Evolutionary conservation across 2,797 vertebrate species (phyloP).

Genomic region (Takifugu ocellatus): DNA sequence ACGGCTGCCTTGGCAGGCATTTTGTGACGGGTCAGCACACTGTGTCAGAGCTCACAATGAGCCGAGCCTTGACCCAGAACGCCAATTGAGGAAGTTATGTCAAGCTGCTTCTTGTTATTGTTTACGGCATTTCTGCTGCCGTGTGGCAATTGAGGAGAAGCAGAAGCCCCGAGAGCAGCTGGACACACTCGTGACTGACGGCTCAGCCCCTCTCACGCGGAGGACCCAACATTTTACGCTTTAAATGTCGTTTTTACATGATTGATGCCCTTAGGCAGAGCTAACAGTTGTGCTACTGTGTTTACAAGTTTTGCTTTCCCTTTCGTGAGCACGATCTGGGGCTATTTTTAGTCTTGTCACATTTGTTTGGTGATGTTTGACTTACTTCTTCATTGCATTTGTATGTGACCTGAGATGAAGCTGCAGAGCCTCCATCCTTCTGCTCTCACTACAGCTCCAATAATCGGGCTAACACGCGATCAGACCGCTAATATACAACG

Average conservation of each 20-base stretch:
- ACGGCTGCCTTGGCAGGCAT: constrained; percentile 19
- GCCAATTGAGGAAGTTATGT: constrained; percentile 44
- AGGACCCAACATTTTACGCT: background rate
- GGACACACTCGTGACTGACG: constrained; percentile 15
- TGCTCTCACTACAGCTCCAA: too few species aligned
- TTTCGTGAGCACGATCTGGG: constrained; percentile 3
- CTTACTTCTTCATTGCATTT: too few species aligned
- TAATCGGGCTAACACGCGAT: too few species aligned
- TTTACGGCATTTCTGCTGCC: constrained; percentile 41
- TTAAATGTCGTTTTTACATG: constrained; percentile 1
- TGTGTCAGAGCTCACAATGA: constrained; percentile 13
- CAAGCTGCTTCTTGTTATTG: constrained; percentile 18
- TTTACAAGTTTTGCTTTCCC: background rate
- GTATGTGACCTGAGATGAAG: too few species aligned
- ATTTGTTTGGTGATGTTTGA: background rate
- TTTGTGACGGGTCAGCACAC: constrained; percentile 16
- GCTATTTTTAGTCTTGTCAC: constrained; percentile 16
- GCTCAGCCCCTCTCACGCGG: constrained; percentile 9
- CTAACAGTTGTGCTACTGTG: background rate
- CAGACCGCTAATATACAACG: too few species aligned
- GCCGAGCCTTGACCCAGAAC: constrained; percentile 6
- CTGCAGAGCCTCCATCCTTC: too few species aligned
- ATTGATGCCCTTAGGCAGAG: background rate
- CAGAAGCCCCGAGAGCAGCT: constrained; percentile 4
- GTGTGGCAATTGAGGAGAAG: constrained; percentile 54